Conservation (phyloP, 2,797 vertebrate species). For the Lemur catta region DNA sequence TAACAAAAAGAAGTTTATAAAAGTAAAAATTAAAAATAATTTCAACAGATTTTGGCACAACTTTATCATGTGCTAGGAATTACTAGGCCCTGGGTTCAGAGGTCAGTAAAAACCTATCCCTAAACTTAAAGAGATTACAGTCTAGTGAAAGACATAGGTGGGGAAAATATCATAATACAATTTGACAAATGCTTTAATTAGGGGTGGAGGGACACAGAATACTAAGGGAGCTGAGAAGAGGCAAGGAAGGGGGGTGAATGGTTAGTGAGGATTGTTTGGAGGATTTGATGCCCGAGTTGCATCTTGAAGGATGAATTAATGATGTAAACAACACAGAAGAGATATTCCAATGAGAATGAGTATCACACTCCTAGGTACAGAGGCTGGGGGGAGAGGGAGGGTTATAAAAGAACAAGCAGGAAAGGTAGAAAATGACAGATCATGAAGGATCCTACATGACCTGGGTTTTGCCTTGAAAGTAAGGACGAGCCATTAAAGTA, state of each 20-base stretch:
- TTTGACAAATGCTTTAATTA: not conserved
- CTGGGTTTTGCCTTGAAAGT: conserved; percentile 27
- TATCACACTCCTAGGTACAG: not conserved
- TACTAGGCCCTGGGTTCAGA: not conserved
- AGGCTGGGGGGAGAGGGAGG: not conserved
- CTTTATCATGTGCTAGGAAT: not conserved
- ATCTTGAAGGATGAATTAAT: not conserved
- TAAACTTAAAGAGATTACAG: not conserved
- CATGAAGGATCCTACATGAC: not conserved
- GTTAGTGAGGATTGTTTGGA: not conserved
- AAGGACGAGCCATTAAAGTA: not conserved
- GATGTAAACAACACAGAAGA: not conserved
- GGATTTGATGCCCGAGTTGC: not conserved
- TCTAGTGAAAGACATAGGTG: not conserved
- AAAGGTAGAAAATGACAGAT: not conserved
- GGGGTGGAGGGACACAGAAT: not conserved
- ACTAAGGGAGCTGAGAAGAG: not conserved
- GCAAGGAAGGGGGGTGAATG: not conserved
- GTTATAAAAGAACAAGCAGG: not conserved
- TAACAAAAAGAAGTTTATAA: not conserved
- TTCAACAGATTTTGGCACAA: not conserved
- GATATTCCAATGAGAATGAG: not conserved
- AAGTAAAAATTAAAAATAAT: not conserved
- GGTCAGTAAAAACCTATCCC: not conserved
- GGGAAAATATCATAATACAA: not conserved